Evolutionary conservation across 1,140 invertebrate species (phyloP).

Genomic region (Drosophila nebulosa): DNA sequence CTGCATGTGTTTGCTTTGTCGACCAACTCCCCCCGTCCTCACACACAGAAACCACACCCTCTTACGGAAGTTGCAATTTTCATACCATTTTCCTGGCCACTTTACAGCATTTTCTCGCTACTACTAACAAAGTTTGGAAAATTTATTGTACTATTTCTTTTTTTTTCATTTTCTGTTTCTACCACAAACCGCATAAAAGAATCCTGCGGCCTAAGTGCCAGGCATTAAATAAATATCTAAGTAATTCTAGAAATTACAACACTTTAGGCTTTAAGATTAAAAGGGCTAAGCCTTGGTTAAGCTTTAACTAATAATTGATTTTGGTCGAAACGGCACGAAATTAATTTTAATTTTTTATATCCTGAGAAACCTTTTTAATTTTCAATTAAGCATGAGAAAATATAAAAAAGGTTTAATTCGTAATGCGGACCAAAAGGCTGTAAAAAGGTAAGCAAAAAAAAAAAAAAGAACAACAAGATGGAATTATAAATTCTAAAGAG

Average conservation of each 20-base stretch:
- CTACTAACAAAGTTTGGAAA: constrained; percentile 21
- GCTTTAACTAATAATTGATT: constrained; percentile 17
- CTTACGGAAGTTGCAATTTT: constrained; percentile 9
- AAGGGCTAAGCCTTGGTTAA: neutral
- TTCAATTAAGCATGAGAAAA: constrained; percentile 58
- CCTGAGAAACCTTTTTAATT: constrained; percentile 66
- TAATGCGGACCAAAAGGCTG: neutral
- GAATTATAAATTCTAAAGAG: constrained; percentile 19
- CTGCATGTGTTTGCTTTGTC: constrained; percentile 65
- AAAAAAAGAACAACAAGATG: neutral
- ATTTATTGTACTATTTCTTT: neutral
- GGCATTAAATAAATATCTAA: constrained; percentile 1
- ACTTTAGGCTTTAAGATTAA: neutral
- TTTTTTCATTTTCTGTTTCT: neutral
- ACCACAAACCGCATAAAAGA: constrained; percentile 2
- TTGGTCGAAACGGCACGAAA: constrained; percentile 54
- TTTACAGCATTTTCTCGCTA: constrained; percentile 15
- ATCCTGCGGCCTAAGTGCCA: neutral
- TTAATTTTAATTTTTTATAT: constrained; percentile 76
- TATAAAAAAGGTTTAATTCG: constrained; percentile 31
- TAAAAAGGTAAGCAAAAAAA: neutral
- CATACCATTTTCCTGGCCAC: constrained; percentile 23
- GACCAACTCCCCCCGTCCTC: neutral
- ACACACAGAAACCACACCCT: neutral
- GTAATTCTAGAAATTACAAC: constrained; percentile 3